Percentiles rank a stretch among this genome's conserved stretches.
phyloP scores from a whole-genome alignment of 1,140 invertebrate genomes.

The Hylaeus volcanicus region DNA sequence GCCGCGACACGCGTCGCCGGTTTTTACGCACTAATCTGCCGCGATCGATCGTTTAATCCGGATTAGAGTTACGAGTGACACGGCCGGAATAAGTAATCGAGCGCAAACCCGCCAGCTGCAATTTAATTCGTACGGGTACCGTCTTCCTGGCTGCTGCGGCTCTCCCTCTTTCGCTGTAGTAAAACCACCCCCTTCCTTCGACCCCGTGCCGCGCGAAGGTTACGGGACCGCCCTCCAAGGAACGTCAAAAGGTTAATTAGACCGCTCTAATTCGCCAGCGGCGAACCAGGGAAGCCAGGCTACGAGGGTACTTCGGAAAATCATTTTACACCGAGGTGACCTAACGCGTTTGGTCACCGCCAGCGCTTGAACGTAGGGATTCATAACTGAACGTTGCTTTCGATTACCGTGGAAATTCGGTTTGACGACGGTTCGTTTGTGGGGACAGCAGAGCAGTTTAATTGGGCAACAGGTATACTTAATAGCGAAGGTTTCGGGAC shows the following conservation, averaged over 20 bases:
- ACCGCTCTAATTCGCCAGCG: slow-evolving; percentile 32
- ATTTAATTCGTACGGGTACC: slow-evolving; percentile 63
- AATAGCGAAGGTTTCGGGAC: no score
- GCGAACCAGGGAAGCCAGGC: neutral
- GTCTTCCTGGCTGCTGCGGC: slow-evolving; percentile 42
- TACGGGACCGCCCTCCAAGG: neutral
- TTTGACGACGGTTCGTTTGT: no score
- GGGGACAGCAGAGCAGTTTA: no score
- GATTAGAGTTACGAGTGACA: slow-evolving; percentile 68
- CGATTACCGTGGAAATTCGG: no score
- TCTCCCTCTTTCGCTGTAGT: neutral
- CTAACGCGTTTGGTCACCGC: no score
- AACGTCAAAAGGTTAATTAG: slow-evolving; percentile 61
- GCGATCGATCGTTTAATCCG: slow-evolving; percentile 68
- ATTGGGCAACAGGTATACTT: no score
- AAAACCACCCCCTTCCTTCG: neutral
- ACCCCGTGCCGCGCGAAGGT: slow-evolving; percentile 1
- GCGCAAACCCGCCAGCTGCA: slow-evolving; percentile 52
- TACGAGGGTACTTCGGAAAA: neutral
- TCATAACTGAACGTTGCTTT: no score
- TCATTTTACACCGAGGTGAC: neutral
- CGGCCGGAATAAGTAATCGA: slow-evolving; percentile 65
- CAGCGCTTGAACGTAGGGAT: no score
- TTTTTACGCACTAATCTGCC: slow-evolving; percentile 66
- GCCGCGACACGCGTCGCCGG: slow-evolving; percentile 40